Evolutionary conservation across 2,888 invertebrate species (phyloP).

Genomic region (Cephalotes varians): DNA sequence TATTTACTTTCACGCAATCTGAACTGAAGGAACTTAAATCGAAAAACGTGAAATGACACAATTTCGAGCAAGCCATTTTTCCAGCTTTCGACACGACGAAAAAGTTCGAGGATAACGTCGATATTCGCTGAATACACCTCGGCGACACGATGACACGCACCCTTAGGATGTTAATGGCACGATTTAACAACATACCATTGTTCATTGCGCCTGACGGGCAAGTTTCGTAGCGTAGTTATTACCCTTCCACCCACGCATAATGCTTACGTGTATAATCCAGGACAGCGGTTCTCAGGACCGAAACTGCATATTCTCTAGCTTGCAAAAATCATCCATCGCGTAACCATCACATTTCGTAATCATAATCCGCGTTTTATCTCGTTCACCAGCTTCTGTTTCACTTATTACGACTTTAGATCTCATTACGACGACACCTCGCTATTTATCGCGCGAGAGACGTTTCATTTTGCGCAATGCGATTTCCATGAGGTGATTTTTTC

Average conservation of each 20-base stretch:
- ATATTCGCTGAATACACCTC: conserved; percentile 19
- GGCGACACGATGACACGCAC: conserved; percentile 14
- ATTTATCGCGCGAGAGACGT: neutral
- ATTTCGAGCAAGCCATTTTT: neutral
- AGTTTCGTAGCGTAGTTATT: conserved; percentile 67
- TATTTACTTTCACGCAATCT: neutral
- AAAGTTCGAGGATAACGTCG: conserved; percentile 25
- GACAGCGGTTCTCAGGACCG: conserved; percentile 64
- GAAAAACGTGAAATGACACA: conserved; percentile 23
- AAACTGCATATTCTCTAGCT: conserved; percentile 31
- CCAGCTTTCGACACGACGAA: neutral
- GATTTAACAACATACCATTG: conserved; percentile 53
- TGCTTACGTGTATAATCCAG: conserved; percentile 32
- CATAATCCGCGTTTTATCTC: conserved; percentile 39
- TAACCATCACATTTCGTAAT: conserved; percentile 51
- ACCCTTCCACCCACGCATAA: conserved; percentile 53
- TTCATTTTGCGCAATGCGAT: neutral
- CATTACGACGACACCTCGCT: neutral
- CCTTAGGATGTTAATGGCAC: conserved; percentile 36
- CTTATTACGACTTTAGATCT: neutral
- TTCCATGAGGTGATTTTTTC: neutral
- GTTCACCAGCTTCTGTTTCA: too few species aligned
- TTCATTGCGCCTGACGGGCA: conserved; percentile 60
- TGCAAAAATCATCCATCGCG: conserved; percentile 41
- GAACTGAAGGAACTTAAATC: neutral